Base-by-base conservation (phyloP, 2,797 vertebrate genomes). In the Crocodylus rhombifer region DNA sequence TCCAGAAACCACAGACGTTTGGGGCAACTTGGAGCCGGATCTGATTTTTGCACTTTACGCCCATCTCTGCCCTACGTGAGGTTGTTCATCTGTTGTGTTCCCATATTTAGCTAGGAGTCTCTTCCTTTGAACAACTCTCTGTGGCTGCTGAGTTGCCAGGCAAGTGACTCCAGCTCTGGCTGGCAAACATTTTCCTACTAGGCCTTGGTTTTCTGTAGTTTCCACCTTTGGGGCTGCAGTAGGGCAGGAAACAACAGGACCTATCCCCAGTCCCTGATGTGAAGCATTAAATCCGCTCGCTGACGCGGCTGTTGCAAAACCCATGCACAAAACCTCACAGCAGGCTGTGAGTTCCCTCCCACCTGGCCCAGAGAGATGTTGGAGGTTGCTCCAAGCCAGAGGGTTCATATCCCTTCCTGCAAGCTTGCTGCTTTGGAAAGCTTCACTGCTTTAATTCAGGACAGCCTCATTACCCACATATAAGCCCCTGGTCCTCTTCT, bases 371-470 rank as follows among this genome's bases (percentile, higher is more conserved):
- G 86, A 69, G 33, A 2, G 13, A 23, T 21, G 21, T 73, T 51
- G 25, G 23, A 20, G 61, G 61, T 62, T 62, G 61, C 21, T 21
- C 25, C 61, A 62, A 23, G 23, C 61, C 21, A 21, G 8, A 25
- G 16, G 36, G 20, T 13, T 14, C 9, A 9, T 51, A 25, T 26
- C 69, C 36, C 21, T 42, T 42, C 4, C 69, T 14, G 23, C 25
- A 23, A 13, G 23, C 7, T 36, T 42, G 11, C 42, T 42, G 33
- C 36, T 26, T 42, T 51, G 21, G 14, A 23, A 73, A 0, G 85
- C 62, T 56, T 58, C 7, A 20, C 42, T 6, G 10, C 36, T 84
- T 26, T 0, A 0, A 12, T 20, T 91, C 33, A 1, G 1, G 1
- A 12, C 10, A 25, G 65, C 17, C 30, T 23, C 30, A 67, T 42